phyloP scores from a whole-genome alignment of 2,113 vertebrate genomes.

The Mesocricetus auratus region DNA sequence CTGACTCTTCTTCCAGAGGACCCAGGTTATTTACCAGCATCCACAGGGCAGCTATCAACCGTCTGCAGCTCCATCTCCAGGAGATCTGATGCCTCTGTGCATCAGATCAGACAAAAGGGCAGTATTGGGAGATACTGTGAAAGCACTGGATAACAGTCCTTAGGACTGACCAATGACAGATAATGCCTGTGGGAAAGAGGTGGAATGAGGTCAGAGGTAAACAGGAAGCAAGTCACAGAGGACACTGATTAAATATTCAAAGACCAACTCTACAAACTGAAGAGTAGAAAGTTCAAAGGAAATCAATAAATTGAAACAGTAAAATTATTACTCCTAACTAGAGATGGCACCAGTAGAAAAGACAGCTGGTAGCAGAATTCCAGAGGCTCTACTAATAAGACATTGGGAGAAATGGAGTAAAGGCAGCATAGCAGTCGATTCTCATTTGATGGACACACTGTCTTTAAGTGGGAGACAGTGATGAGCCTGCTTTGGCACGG shows the following conservation, averaged over 20 bases:
- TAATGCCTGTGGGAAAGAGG: neutral
- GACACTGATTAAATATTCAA: neutral
- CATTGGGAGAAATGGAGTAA: neutral
- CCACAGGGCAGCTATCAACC: neutral
- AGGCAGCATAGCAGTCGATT: neutral
- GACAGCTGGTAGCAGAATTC: neutral
- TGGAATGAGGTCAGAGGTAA: neutral
- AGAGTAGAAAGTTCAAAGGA: neutral
- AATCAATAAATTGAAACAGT: neutral
- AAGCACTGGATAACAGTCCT: neutral
- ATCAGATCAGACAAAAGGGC: neutral
- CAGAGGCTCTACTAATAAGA: too few relatives aligned
- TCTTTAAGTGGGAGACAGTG: neutral
- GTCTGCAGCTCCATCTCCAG: fast-evolving
- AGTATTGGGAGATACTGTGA: neutral
- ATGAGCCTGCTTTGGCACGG: neutral
- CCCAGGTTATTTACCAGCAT: neutral
- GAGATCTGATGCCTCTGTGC: neutral
- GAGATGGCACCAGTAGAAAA: neutral
- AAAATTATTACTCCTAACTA: neutral
- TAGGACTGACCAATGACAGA: neutral
- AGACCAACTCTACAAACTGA: neutral
- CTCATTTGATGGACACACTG: neutral
- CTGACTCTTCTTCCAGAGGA: neutral
- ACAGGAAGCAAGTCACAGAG: neutral